Evolutionary conservation across 2,113 vertebrate species (phyloP), one percentile per base, ranked within the genome.

Genomic region (Apteryx owenii): DNA sequence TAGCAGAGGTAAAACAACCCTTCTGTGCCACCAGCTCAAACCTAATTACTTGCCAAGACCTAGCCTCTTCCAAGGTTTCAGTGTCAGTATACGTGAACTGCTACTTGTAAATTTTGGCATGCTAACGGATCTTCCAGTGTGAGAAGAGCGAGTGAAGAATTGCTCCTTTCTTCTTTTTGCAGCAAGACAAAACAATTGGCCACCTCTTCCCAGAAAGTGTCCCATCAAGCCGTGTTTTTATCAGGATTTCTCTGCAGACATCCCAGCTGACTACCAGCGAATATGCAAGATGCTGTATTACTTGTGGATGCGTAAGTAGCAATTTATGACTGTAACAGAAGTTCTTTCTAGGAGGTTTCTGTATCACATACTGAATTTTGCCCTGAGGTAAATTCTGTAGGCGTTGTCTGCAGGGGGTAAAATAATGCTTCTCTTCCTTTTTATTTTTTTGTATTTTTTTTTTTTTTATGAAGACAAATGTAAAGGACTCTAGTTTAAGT

Each of bases 241-340:
- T 62, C 99, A 99, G 98, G 99, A 99, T 90, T 99, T 99, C 92
- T 98, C 99, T 42, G 98, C 98, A n/a, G 99, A 99, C 51, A 99
- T 99, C 95, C 99, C 99, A 7, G 98, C 98, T 1, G 99, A 99
- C 72, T 99, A 99, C 95, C 99, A 99, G 95, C 96, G 98, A 93
- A 98, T 98, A 94, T 99, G 99, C 98, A 99, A 98, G 98, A 99
- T 99, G 98, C 99, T 99, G 40, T 99, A 99, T 96, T 99, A 99
- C 98, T 97, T 99, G 72, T 99, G 99, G 99, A 99, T 99, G 99
- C 95, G 99, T 99, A 97, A 99, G 99, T 99, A 48, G 10, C 0
- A 4, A 12, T 58, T 36, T 23, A 22, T 9, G 58, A 7, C 36
- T 21, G n/a, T 75, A 11, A 8, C 4, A 16, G 58, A 28, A 53